Percentiles rank a stretch among this genome's conserved stretches.
phyloP scores from a whole-genome alignment of 2,797 vertebrate species.

The Triplophysa yarkandensis region DNA sequence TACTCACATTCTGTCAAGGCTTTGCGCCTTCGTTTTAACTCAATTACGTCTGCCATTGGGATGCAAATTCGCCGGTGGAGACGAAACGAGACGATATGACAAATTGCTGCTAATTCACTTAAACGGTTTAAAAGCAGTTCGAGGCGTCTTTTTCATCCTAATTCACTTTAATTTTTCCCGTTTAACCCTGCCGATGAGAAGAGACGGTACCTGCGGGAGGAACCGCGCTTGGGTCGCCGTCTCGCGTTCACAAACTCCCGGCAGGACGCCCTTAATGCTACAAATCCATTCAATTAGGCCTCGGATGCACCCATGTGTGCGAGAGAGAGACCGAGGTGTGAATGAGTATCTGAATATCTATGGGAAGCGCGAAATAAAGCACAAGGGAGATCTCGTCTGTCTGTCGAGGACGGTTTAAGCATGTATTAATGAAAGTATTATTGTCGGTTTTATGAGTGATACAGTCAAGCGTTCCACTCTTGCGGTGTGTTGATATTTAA shows the following conservation, averaged over 20 bases:
- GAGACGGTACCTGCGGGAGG: conserved; percentile 24
- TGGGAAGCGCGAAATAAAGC: not conserved
- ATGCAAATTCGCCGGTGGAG: conserved; percentile 44
- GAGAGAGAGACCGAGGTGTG: not conserved
- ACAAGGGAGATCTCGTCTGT: not conserved
- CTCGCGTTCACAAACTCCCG: conserved; percentile 42
- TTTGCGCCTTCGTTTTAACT: conserved; percentile 32
- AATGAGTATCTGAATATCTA: conserved; percentile 3
- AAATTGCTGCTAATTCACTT: conserved; percentile 52
- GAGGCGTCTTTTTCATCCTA: conserved; percentile 26
- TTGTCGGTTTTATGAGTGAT: too few species aligned
- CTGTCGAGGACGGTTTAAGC: not conserved
- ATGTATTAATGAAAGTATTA: not conserved
- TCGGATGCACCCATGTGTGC: conserved; percentile 12
- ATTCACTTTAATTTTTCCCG: conserved; percentile 44
- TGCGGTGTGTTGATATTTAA: not conserved
- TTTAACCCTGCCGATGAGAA: conserved; percentile 40
- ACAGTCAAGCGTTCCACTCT: not conserved
- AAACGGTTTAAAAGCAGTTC: conserved; percentile 46
- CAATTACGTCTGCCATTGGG: conserved; percentile 48
- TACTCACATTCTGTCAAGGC: conserved; percentile 19
- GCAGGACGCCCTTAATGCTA: conserved; percentile 40
- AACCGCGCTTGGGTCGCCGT: not conserved
- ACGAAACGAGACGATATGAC: conserved; percentile 22
- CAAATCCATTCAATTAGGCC: conserved; percentile 44